Percentiles rank a stretch among this genome's conserved stretches.
phyloP scores from a whole-genome alignment of 92 coral and sea anemone species.

The Epizoanthus fatuus region DNA sequence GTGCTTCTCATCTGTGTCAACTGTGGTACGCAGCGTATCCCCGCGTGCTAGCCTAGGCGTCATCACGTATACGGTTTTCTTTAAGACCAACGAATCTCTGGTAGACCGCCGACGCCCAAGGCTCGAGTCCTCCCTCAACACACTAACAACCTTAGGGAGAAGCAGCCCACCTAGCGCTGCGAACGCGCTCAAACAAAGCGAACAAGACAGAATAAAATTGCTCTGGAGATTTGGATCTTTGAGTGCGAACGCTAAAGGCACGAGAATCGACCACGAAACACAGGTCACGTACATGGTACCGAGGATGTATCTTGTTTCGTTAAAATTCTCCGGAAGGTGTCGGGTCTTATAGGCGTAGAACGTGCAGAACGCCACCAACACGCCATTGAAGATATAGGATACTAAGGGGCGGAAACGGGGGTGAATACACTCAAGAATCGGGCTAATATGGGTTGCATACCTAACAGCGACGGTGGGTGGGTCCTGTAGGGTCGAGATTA shows the following conservation, averaged over 20 bases:
- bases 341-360: conserved; percentile 42
- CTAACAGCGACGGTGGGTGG: conserved; percentile 35
- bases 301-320: conserved; percentile 39
- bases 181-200: conserved; percentile 26
- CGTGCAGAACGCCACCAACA: conserved; percentile 27
- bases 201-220: conserved; percentile 26
- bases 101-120: conserved; percentile 1
- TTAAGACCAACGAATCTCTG: conserved; percentile 26
- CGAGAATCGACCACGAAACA: conserved; percentile 39
- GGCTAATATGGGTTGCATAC: conserved; percentile 13
- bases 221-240: conserved; percentile 30
- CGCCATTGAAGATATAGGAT: conserved; percentile 28
- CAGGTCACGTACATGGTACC: conserved; percentile 40
- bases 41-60: conserved; percentile 7
- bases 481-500: conserved; percentile 31
- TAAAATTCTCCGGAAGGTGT: conserved; percentile 43
- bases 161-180: conserved; percentile 35
- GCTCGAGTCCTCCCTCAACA: conserved; percentile 1
- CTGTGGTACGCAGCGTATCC: conserved; percentile 13
- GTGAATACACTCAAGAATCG: conserved; percentile 41
- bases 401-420: conserved; percentile 37
- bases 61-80: conserved; percentile 38
- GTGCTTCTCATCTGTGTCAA: neutral
- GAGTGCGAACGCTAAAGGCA: conserved; percentile 30
- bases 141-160: conserved; percentile 29